Conservation (phyloP, 2,797 vertebrate species). For the Sciurus carolinensis region DNA sequence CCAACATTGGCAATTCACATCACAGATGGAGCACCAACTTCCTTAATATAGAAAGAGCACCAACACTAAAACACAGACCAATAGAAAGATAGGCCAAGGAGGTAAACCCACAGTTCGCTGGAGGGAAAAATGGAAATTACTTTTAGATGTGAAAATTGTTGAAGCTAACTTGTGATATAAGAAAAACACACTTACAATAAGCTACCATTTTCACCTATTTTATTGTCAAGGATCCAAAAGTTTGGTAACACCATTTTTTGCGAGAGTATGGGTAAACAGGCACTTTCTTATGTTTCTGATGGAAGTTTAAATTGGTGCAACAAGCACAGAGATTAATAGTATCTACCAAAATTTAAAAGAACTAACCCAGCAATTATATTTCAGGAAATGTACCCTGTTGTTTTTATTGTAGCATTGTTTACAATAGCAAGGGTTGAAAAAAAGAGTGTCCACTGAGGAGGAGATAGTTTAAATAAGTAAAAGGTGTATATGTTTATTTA, state of each 20-base stretch:
- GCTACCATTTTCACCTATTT: constrained; percentile 42
- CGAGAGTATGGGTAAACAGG: not conserved
- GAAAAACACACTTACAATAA: constrained; percentile 17
- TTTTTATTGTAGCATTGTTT: constrained; percentile 31
- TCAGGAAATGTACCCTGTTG: constrained; percentile 17
- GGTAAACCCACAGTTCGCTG: constrained; percentile 1
- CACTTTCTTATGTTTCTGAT: constrained; percentile 1
- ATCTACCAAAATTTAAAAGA: constrained; percentile 41
- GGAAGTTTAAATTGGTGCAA: not conserved
- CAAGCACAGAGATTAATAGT: constrained; percentile 3
- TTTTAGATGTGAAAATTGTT: constrained; percentile 57
- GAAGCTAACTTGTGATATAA: constrained; percentile 35
- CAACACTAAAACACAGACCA: constrained; percentile 26
- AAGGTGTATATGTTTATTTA: constrained; percentile 36
- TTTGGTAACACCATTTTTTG: constrained; percentile 31
- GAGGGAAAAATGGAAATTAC: not conserved
- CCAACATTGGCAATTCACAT: constrained; percentile 13
- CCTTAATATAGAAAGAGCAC: constrained; percentile 16
- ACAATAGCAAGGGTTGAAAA: constrained; percentile 32
- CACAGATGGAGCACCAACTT: not conserved
- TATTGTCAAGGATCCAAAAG: constrained; percentile 46
- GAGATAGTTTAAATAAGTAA: constrained; percentile 49
- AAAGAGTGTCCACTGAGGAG: constrained; percentile 6
- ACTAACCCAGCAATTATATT: constrained; percentile 28
- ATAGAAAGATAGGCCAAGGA: not conserved